These are phyloP conservation scores for Hypomecis atomaria DNA, from an alignment of 2,888 invertebrate genomes.

Conservation along the genomic window DNA sequence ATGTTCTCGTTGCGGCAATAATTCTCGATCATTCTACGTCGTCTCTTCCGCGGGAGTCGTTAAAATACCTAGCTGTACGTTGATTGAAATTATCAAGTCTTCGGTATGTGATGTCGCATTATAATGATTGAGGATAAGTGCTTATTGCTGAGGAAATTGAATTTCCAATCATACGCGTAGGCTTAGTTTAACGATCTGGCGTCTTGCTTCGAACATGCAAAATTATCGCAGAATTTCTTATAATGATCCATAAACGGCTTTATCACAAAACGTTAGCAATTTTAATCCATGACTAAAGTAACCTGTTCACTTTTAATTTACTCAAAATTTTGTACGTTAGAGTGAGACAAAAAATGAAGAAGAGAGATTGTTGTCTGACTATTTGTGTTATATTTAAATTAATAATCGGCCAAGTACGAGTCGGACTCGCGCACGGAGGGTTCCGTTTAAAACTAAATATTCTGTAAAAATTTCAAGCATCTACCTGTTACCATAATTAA, in stretches of 20 bases:
- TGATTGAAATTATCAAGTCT: slow-evolving; percentile 18
- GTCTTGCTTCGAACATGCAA: not conserved
- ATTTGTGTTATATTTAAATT: too few relatives aligned
- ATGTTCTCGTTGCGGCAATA: slow-evolving; percentile 10
- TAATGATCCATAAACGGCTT: too few relatives aligned
- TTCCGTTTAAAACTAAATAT: too few relatives aligned
- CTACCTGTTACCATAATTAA: too few relatives aligned
- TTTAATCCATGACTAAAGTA: too few relatives aligned
- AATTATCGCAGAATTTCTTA: not conserved
- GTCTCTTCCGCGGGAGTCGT: not conserved
- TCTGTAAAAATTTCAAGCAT: too few relatives aligned
- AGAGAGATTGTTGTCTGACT: not conserved
- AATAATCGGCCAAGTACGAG: too few relatives aligned
- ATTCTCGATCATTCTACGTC: slow-evolving; percentile 10
- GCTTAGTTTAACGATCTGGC: slow-evolving; percentile 6
- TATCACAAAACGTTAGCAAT: too few relatives aligned
- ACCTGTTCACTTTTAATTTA: too few relatives aligned
- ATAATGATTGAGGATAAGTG: slow-evolving; percentile 15
- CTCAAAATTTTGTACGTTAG: too few relatives aligned
- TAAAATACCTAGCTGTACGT: slow-evolving; percentile 19
- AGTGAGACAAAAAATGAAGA: not conserved
- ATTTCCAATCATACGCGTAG: slow-evolving; percentile 5
- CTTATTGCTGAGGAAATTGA: slow-evolving; percentile 5
- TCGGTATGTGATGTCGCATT: slow-evolving; percentile 15
- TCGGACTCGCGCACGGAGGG: too few relatives aligned